phyloP scores from a whole-genome alignment of 2,888 invertebrate species.

The Candidula unifasciata region DNA sequence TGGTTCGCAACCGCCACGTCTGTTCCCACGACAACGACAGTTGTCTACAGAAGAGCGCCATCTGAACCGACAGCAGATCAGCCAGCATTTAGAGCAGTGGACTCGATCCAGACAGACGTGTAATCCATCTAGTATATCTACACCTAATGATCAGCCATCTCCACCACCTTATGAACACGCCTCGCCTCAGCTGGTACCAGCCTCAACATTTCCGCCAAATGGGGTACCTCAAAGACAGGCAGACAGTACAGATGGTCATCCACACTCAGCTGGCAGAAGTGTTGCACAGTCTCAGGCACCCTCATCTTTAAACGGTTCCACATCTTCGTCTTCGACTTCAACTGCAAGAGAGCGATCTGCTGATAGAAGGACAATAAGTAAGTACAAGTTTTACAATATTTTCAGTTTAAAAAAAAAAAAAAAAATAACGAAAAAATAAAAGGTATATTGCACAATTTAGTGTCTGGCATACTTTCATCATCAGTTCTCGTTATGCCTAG shows the following conservation, averaged over 20 bases:
- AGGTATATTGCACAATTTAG: too few relatives aligned
- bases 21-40: constrained; percentile 64
- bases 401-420: too few relatives aligned
- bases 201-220: constrained; percentile 13
- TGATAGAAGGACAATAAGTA: constrained; percentile 41
- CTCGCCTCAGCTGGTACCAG: constrained; percentile 25
- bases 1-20: constrained; percentile 59
- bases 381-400: too few relatives aligned
- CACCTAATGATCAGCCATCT: constrained; percentile 23
- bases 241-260: constrained; percentile 38
- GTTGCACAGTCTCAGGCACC: constrained; percentile 40
- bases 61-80: constrained; percentile 71
- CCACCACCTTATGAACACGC: constrained; percentile 35
- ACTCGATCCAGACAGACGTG: constrained; percentile 66
- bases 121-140: background rate
- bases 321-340: constrained; percentile 15
- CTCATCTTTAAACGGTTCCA: constrained; percentile 13
- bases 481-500: too few relatives aligned
- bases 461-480: too few relatives aligned
- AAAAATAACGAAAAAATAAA: too few relatives aligned
- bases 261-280: background rate
- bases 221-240: constrained; percentile 8
- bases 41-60: constrained; percentile 71
- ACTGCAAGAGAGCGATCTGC: constrained; percentile 37
- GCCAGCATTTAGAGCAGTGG: constrained; percentile 74